Conservation (phyloP, 2,113 vertebrate species). For the Myiozetetes cayanensis region DNA sequence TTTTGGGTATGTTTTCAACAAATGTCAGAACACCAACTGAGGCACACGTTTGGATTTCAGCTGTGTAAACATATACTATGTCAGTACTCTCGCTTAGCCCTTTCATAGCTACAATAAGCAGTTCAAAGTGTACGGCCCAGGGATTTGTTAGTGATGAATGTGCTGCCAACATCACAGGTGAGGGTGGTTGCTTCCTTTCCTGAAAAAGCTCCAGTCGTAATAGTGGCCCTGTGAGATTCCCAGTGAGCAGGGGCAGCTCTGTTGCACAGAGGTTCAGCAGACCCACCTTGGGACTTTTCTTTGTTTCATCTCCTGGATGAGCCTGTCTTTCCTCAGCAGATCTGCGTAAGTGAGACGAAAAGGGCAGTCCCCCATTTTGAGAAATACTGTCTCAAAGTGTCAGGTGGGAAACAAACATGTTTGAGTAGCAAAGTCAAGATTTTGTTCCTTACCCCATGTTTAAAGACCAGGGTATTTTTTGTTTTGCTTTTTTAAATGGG, state of each 20-base stretch:
- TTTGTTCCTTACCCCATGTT: neutral
- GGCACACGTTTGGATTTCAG: neutral
- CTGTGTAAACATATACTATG: neutral
- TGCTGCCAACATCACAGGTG: neutral
- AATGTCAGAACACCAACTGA: neutral
- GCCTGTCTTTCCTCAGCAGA: neutral
- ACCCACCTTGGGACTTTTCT: neutral
- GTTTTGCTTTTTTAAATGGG: neutral
- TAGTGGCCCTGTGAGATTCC: neutral
- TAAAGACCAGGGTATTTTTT: neutral
- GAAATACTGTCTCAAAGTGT: neutral
- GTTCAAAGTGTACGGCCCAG: neutral
- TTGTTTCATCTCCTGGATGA: neutral
- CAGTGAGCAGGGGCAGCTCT: neutral
- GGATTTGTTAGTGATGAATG: neutral
- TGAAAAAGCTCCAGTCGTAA: fast-evolving
- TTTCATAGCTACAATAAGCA: neutral
- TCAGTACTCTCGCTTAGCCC: neutral
- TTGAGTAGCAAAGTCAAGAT: neutral
- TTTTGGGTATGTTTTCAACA: neutral
- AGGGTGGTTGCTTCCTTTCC: neutral
- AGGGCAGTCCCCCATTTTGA: neutral
- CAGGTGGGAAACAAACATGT: neutral
- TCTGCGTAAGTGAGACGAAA: neutral
- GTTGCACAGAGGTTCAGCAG: fast-evolving